phyloP scores from a whole-genome alignment of 2,113 vertebrate species.

The Naja naja region DNA sequence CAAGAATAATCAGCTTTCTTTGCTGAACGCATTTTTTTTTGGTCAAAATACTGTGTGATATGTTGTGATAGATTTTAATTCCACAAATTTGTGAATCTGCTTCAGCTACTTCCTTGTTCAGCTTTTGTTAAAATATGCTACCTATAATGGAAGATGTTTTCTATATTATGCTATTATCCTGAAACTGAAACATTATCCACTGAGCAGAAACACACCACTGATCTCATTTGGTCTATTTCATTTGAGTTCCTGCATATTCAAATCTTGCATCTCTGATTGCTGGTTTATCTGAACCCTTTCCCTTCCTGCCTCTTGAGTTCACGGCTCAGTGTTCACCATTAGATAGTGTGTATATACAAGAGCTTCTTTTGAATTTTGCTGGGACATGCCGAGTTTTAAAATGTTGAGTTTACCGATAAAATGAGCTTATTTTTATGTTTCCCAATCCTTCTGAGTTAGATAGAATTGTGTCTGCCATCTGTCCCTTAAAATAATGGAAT shows the following conservation, averaged over 20 bases:
- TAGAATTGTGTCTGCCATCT: conserved; percentile 27
- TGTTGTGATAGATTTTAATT: conserved; percentile 12
- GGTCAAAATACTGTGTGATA: conserved; percentile 10
- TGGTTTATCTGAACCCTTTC: conserved; percentile 16
- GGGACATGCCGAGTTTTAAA: conserved; percentile 36
- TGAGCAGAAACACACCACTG: neutral
- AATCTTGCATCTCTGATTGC: conserved; percentile 4
- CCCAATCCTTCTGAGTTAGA: conserved; percentile 46
- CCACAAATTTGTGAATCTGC: conserved; percentile 1
- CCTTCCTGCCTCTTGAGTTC: conserved; percentile 8
- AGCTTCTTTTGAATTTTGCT: conserved; percentile 16
- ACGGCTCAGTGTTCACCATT: neutral
- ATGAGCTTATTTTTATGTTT: conserved; percentile 29
- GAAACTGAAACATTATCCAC: neutral
- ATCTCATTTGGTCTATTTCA: conserved; percentile 25
- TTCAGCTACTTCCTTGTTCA: neutral
- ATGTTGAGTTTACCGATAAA: conserved; percentile 34
- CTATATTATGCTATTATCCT: conserved; percentile 20
- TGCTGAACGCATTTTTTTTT: neutral
- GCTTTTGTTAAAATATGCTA: neutral
- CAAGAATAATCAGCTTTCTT: neutral
- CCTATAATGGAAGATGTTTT: conserved; percentile 7
- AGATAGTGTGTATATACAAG: neutral
- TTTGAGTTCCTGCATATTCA: neutral
- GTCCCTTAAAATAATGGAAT: neutral